phyloP scores from a whole-genome alignment of 2,888 invertebrate species.

The Chironomus tentans region DNA sequence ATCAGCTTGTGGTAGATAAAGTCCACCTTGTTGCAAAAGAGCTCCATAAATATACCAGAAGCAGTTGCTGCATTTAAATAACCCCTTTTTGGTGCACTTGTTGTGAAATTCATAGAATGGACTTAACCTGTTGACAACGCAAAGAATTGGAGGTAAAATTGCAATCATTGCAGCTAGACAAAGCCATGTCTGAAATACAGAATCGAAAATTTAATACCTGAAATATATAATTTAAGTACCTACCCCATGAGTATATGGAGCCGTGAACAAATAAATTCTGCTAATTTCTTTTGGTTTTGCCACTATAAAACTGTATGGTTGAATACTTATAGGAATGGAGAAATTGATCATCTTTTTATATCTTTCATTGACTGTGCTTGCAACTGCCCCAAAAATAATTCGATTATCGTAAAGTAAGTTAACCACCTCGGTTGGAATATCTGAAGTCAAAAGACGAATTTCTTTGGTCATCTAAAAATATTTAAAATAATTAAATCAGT shows the following conservation, averaged over 20 bases:
- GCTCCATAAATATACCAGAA: slow-evolving; percentile 77
- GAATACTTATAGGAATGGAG: slow-evolving; percentile 66
- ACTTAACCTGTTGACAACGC: slow-evolving; percentile 60
- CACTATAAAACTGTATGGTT: slow-evolving; percentile 69
- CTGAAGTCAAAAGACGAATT: slow-evolving; percentile 18
- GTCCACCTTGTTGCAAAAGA: slow-evolving; percentile 85
- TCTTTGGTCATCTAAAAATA: slow-evolving; percentile 1
- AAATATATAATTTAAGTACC: slow-evolving; percentile 33
- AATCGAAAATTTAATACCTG: too few relatives aligned
- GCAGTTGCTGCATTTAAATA: slow-evolving; percentile 40
- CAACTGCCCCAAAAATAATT: slow-evolving; percentile 37
- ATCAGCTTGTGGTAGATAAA: slow-evolving; percentile 74
- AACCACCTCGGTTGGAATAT: slow-evolving; percentile 24
- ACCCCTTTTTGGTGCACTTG: slow-evolving; percentile 47
- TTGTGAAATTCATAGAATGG: slow-evolving; percentile 60
- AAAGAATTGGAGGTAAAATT: slow-evolving; percentile 69
- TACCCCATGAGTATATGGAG: slow-evolving; percentile 66
- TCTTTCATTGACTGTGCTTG: slow-evolving; percentile 38
- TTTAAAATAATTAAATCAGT: neutral
- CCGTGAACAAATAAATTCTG: slow-evolving; percentile 70
- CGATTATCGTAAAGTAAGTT: slow-evolving; percentile 5
- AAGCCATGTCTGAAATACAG: slow-evolving; percentile 63
- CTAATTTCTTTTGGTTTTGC: slow-evolving; percentile 72
- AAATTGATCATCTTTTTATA: slow-evolving; percentile 55
- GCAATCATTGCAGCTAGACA: slow-evolving; percentile 65